phyloP scores from a whole-genome alignment of 2,888 invertebrate species.

The Napeogenes sylphis region DNA sequence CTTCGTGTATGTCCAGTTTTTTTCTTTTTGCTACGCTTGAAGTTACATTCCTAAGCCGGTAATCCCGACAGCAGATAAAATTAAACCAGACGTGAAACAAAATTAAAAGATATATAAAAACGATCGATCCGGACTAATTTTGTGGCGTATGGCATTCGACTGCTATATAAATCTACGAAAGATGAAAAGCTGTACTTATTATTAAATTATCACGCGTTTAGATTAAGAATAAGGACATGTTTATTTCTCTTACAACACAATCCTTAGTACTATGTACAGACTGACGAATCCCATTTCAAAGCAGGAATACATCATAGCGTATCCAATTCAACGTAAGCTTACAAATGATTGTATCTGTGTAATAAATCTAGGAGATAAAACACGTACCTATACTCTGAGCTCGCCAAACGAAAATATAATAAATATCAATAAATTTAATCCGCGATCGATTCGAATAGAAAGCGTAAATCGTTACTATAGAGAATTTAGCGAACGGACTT shows the following conservation, averaged over 20 bases:
- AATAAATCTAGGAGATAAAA: constrained; percentile 72
- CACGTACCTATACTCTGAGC: constrained; percentile 42
- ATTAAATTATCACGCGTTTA: no score
- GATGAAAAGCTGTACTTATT: constrained; percentile 36
- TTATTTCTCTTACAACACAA: constrained; percentile 5
- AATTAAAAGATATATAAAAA: constrained; percentile 75
- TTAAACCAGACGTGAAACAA: constrained; percentile 78
- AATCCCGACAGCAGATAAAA: constrained; percentile 76
- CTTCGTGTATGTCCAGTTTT: constrained; percentile 67
- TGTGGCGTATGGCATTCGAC: constrained; percentile 67
- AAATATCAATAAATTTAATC: constrained; percentile 46
- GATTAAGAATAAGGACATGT: no score
- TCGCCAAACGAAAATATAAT: constrained; percentile 47
- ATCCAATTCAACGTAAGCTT: constrained; percentile 58
- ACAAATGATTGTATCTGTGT: constrained; percentile 64
- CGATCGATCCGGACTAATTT: constrained; percentile 73
- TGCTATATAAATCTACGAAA: constrained; percentile 41
- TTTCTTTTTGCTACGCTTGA: constrained; percentile 65
- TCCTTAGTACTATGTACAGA: constrained; percentile 10
- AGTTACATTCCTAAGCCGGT: constrained; percentile 76
- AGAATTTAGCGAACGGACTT: constrained; percentile 26
- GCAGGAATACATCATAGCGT: constrained; percentile 49
- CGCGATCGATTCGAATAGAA: constrained; percentile 38
- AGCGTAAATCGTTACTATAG: constrained; percentile 35
- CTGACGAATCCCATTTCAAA: constrained; percentile 28